Conservation (phyloP, 23 tunicate species). For the Oikopleura vanhoeffeni region DNA sequence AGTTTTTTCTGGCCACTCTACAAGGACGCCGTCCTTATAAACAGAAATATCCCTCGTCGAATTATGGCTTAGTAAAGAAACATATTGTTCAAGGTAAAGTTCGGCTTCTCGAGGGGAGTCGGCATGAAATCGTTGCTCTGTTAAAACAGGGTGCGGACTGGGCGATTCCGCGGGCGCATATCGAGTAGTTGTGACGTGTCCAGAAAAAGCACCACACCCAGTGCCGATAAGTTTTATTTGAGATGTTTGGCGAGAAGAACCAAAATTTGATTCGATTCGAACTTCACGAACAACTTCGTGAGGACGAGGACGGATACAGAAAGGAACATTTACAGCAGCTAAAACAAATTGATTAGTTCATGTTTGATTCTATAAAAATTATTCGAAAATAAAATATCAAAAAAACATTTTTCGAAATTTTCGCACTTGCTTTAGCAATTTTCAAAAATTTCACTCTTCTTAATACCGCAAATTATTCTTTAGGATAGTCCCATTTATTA, state of each 20-base stretch:
- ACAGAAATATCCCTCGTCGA: not conserved
- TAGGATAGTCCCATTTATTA: no score
- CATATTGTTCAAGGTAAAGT: not conserved
- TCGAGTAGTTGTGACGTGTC: not conserved
- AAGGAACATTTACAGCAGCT: not conserved
- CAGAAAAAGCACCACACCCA: not conserved
- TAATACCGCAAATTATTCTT: no score
- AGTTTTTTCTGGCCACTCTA: not conserved
- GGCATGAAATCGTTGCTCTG: not conserved
- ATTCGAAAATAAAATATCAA: no score
- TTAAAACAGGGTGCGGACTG: not conserved
- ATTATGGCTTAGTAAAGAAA: not conserved
- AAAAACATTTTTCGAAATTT: no score
- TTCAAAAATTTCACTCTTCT: no score
- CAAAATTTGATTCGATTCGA: not conserved
- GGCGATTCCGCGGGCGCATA: not conserved
- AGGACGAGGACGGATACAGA: not conserved
- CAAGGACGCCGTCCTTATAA: not conserved
- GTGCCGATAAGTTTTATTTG: not conserved
- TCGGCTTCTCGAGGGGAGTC: slow-evolving; percentile 10
- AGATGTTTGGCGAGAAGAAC: not conserved
- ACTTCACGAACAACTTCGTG: not conserved
- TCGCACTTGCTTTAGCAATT: no score
- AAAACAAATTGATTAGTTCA: no score
- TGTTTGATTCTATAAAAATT: no score